These are phyloP conservation scores for Ruditapes philippinarum DNA, from an alignment of 1,140 invertebrate species.

Conservation along the genomic window DNA sequence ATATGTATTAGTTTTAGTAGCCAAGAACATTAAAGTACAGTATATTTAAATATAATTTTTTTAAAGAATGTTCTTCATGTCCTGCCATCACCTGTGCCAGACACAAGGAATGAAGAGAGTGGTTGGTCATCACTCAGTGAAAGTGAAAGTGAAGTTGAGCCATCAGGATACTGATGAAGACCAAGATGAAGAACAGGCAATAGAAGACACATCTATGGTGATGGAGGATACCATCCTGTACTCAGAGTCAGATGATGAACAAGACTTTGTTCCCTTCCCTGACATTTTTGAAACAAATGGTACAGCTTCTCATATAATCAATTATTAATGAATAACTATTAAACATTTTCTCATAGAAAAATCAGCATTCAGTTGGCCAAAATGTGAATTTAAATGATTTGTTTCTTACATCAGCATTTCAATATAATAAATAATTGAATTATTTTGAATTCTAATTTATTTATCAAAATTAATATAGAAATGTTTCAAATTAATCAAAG, in stretches of 20 bases:
- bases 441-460: no score
- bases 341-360: no score
- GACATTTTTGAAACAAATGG: background rate
- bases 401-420: no score
- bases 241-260: constrained; percentile 9
- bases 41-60: no score
- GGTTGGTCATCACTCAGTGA: constrained; percentile 10
- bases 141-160: background rate
- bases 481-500: no score
- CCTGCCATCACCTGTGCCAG: background rate
- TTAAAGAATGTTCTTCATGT: background rate
- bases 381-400: no score
- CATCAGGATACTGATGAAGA: background rate
- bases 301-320: background rate
- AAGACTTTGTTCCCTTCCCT: background rate
- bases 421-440: no score
- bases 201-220: background rate
- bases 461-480: no score
- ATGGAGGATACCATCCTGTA: constrained; percentile 27
- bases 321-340: no score
- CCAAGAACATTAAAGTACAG: no score
- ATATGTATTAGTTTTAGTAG: no score
- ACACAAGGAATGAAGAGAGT: background rate
- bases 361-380: no score
- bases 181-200: background rate